A percentile compares a stretch with the other conserved stretches of the same genome.
These are phyloP conservation scores for Micromussa lordhowensis DNA, from an alignment of 92 coral and sea anemone genomes.

Conservation along the genomic window DNA sequence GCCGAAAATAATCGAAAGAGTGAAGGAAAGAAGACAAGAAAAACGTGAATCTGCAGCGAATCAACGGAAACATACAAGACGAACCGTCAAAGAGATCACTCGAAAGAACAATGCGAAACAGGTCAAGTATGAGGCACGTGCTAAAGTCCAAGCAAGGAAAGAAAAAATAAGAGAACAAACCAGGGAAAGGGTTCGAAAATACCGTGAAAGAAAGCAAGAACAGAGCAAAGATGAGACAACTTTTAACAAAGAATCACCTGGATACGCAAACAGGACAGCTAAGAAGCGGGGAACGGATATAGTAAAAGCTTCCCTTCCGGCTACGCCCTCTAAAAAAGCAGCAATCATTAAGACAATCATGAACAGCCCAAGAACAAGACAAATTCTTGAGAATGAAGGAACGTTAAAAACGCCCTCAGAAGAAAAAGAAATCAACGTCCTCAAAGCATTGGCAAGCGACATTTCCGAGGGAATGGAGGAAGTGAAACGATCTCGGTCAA, in stretches of 20 bases:
- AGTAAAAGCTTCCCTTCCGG: conserved; percentile 13
- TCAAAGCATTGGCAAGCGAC: conserved; percentile 62
- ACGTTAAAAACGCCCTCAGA: conserved; percentile 41
- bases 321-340: conserved; percentile 37
- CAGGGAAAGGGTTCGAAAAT: conserved; percentile 30
- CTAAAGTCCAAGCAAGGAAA: conserved; percentile 1
- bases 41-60: background rate
- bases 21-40: conserved; percentile 17
- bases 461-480: conserved; percentile 62
- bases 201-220: background rate
- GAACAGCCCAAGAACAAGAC: conserved; percentile 42
- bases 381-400: conserved; percentile 19
- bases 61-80: background rate
- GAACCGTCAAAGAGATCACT: background rate
- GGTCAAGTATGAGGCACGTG: conserved; percentile 10
- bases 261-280: no score
- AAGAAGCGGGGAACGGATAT: no score
- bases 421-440: conserved; percentile 46
- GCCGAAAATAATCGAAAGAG: background rate
- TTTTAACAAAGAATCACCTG: no score
- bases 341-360: conserved; percentile 14
- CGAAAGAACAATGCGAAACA: conserved; percentile 15
- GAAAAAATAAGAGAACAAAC: conserved; percentile 27
- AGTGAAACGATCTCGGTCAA: conserved; percentile 52
- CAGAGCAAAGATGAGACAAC: no score